Evolutionary conservation across 2,113 vertebrate genomes (phyloP).

Genomic region (Australoheros scitulus): DNA sequence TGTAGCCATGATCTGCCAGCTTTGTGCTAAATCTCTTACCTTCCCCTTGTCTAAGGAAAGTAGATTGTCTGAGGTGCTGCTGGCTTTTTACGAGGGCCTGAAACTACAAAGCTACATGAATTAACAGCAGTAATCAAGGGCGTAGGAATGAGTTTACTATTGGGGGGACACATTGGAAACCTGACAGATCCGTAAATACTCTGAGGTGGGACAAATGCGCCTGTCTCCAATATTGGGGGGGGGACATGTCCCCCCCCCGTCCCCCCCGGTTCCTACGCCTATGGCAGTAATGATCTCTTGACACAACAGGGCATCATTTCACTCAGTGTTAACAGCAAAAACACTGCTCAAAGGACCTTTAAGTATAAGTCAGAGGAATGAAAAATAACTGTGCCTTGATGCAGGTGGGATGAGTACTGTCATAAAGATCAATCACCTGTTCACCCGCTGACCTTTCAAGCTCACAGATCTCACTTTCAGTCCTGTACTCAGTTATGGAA

Average conservation of each 20-base stretch:
- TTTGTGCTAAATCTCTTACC: neutral
- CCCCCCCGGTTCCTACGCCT: too few species aligned
- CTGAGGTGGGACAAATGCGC: too few species aligned
- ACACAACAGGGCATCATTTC: slow-evolving; percentile 5
- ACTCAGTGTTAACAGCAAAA: neutral
- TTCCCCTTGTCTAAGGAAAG: neutral
- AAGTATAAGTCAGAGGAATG: neutral
- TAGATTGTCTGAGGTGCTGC: neutral
- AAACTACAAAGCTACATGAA: neutral
- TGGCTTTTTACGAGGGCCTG: neutral
- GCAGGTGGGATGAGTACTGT: neutral
- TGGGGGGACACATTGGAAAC: too few species aligned
- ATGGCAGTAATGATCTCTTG: neutral
- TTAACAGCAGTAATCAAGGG: neutral
- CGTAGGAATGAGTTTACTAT: too few species aligned
- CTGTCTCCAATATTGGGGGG: too few species aligned
- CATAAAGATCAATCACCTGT: slow-evolving; percentile 4
- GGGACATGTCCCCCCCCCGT: too few species aligned
- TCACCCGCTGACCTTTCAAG: slow-evolving; percentile 4
- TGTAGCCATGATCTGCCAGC: neutral
- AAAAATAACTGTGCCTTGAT: slow-evolving; percentile 1
- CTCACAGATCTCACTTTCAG: slow-evolving; percentile 8
- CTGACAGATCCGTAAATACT: too few species aligned
- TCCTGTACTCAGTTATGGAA: neutral
- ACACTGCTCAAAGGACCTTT: slow-evolving; percentile 17